phyloP scores from a whole-genome alignment of 2,113 vertebrate genomes.

The Gracilinanus agilis region DNA sequence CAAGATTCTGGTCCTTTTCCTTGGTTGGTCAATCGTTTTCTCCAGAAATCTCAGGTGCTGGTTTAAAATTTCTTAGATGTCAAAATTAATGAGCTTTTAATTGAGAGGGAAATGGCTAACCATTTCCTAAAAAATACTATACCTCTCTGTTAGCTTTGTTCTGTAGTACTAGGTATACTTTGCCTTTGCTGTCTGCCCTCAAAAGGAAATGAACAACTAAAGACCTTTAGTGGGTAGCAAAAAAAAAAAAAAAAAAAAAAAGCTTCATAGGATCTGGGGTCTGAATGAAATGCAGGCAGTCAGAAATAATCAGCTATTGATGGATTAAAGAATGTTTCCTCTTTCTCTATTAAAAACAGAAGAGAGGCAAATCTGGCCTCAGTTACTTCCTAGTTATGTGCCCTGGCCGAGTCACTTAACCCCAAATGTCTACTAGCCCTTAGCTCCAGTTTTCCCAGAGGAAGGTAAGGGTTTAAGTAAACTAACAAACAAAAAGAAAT shows the following conservation, averaged over 20 bases:
- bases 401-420: too few relatives aligned
- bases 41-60: background rate
- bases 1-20: conserved; percentile 11
- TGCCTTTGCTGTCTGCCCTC: background rate
- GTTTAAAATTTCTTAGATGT: background rate
- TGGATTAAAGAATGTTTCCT: background rate
- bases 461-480: too few relatives aligned
- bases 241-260: too few relatives aligned
- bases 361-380: background rate
- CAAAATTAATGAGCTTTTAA: background rate
- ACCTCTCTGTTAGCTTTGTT: too few relatives aligned
- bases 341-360: background rate
- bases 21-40: background rate
- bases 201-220: background rate
- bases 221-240: background rate
- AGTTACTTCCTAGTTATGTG: too few relatives aligned
- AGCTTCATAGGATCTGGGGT: background rate
- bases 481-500: too few relatives aligned
- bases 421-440: too few relatives aligned
- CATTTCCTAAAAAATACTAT: background rate
- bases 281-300: background rate
- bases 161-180: background rate
- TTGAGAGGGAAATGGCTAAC: background rate
- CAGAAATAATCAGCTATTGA: background rate
- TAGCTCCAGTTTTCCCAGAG: too few relatives aligned